Evolutionary conservation across 2,888 invertebrate genomes (phyloP).

Genomic region (Syritta pipiens): DNA sequence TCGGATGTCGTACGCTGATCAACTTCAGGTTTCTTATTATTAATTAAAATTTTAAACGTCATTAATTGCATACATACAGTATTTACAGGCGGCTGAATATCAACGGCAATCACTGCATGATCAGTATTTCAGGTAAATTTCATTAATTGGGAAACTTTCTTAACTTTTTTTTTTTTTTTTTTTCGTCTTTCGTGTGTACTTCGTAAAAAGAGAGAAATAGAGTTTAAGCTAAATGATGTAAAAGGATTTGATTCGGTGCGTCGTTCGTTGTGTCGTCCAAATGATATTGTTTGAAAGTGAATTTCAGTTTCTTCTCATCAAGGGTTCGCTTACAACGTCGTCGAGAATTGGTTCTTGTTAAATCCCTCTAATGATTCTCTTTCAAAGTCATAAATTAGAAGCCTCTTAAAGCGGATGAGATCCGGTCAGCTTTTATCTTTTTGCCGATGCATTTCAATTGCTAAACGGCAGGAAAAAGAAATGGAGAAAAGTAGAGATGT

Average conservation of each 20-base stretch:
- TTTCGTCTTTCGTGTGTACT: neutral
- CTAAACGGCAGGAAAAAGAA: too few species aligned
- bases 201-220: constrained; percentile 27
- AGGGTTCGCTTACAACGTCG: too few species aligned
- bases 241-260: neutral
- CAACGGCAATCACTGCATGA: constrained; percentile 80
- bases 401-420: too few species aligned
- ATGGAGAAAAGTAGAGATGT: too few species aligned
- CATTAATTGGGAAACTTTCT: neutral
- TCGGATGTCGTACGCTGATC: constrained; percentile 80
- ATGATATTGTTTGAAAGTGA: too few species aligned
- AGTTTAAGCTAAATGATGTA: neutral
- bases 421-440: too few species aligned
- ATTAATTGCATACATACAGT: constrained; percentile 79
- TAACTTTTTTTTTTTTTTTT: neutral
- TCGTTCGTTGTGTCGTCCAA: too few species aligned
- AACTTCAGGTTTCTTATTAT: constrained; percentile 79
- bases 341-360: too few species aligned
- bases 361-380: too few species aligned
- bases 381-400: too few species aligned
- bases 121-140: constrained; percentile 79
- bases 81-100: constrained; percentile 80
- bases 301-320: too few species aligned
- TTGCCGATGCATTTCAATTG: too few species aligned
- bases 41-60: constrained; percentile 73